Base-by-base conservation (phyloP, 2,888 invertebrate genomes). In the Ametastegia equiseti region DNA sequence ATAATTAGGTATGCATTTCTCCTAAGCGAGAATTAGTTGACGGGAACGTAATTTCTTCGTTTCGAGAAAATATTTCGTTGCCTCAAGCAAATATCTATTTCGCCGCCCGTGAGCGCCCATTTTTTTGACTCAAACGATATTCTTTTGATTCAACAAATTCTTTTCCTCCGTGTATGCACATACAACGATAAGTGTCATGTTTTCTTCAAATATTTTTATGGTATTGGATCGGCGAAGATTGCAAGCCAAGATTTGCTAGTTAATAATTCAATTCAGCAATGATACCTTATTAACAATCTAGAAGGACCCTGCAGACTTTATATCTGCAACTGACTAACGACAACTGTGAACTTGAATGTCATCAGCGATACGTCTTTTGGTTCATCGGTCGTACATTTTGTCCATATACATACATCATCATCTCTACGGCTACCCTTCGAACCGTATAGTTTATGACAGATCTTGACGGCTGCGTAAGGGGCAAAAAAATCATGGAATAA, bases 381-480 rank as follows among this genome's bases (percentile, higher is more conserved):
- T 15, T 33, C 15, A n/a, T 30, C n/a, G 33, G n/a, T 19, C n/a
- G 19, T 65, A 65, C 11, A 67, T 67, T 65, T 69, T 73, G 33
- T 71, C 36, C 50, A 15, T n/a, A 60, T 60, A 30, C 13, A 1
- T 27, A 33, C 6, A 39, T 36, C 42, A 36, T 50, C 11, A 81
- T 63, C n/a, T 50, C 27, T 13, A 11, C 42, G 3, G 50, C 65
- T 36, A n/a, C n/a, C 36, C 73, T 54, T 42, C 39, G 73, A 50
- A 60, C 36, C 36, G 45, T 15, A 50, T 47, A 73, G 81, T 81
- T 82, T 57, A 75, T 75, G 67, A 75, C 75, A 45, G 23, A 33
- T 54, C 36, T 19, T 36, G 54, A 75, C 50, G 50, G 54, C 50
- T 54, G 75, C 36, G 54, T 75, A 36, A 27, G 27, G 42, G 42